Base-by-base conservation (phyloP, 1,140 invertebrate species). In the Lasaia peninsularis region DNA sequence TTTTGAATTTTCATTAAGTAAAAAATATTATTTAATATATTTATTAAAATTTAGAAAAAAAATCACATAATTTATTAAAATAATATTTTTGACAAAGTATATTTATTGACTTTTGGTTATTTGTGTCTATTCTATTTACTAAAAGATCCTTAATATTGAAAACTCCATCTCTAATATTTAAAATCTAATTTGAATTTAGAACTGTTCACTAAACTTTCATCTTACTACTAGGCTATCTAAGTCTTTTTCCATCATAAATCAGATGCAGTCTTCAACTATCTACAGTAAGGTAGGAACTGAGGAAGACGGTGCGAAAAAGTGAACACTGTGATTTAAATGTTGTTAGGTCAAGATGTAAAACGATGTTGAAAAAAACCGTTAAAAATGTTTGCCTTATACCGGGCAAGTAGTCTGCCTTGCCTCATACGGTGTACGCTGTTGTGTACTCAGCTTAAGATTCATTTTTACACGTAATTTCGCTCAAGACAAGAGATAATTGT, bases 241-340 rank as follows among this genome's bases (percentile, higher is more conserved):
- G 14, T 1, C 18, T 14, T 8, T 44, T 44, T 18, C 16, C 18
- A 20, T 44, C 16, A 10, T 18, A 44, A 44, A 10, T 3, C 1
- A 16, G 12, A 20, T 20, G 40, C 16, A 10, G 40, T 44, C 40
- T 44, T 20, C 40, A 18, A 44, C 40, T 44, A 44, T 44, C 40
- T 44, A 44, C 40, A 44, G 31, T 58, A 28, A 56, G 54, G 18
- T 44, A 44, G 40, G 40, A 44, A 44, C 40, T 18, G 9, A 63
- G 53, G 65, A 61, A 72, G 73, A 63, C 56, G 67, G 62, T 74
- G 73, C 65, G 71, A 73, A 65, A 65, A 55, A 76, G 54, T 72
- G 61, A 75, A 58, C 60, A 73, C 77, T 83, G 77, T 80, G 77
- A 81, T 84, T 73, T 69, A 10, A 67, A 75, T 71, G 72, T 76